phyloP scores from a whole-genome alignment of 2,113 vertebrate genomes.

The Leptobrachium leishanense region DNA sequence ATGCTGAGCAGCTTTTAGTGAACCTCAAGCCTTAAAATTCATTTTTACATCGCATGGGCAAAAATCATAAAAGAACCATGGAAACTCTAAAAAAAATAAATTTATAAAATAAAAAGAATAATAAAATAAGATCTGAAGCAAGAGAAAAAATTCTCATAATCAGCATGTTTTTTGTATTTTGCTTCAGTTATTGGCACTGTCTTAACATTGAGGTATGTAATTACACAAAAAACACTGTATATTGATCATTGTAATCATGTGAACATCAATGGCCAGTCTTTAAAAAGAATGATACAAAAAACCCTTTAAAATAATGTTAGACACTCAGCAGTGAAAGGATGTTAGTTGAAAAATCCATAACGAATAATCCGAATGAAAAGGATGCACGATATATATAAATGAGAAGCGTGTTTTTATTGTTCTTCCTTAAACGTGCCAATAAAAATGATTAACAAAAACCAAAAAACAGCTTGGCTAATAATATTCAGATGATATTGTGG shows the following conservation, averaged over 20 bases:
- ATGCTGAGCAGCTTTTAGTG: not conserved
- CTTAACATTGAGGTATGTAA: too few species aligned
- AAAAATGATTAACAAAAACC: not conserved
- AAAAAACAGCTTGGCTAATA: not conserved
- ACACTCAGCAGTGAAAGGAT: not conserved
- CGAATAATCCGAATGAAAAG: not conserved
- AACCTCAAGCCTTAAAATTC: too few species aligned
- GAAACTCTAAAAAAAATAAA: not conserved
- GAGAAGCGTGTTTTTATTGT: not conserved
- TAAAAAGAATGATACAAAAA: too few species aligned
- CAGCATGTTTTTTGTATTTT: too few species aligned
- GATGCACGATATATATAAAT: not conserved
- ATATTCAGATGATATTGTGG: not conserved
- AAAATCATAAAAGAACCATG: not conserved
- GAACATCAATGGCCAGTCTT: too few species aligned
- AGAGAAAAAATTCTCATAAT: too few species aligned
- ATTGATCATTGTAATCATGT: not conserved
- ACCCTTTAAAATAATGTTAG: not conserved
- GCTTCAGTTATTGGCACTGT: too few species aligned
- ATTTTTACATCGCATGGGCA: not conserved
- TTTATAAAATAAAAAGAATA: not conserved
- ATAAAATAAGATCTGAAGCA: too few species aligned
- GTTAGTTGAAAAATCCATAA: not conserved
- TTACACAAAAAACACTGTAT: not conserved
- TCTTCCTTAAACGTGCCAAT: not conserved